Base-by-base conservation (phyloP, 2,113 vertebrate species). In the Prinia subflava region DNA sequence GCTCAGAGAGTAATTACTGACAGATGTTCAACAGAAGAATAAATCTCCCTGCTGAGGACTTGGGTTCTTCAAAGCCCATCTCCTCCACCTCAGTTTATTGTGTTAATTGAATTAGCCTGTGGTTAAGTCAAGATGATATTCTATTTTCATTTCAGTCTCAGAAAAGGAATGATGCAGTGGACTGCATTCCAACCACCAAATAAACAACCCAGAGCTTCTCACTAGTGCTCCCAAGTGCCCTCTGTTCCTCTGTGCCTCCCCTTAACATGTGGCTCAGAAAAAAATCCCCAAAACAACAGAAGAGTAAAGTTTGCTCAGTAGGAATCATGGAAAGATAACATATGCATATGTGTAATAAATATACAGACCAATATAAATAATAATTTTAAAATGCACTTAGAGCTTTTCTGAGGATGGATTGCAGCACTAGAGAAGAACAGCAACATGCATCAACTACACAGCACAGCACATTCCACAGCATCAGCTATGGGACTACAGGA, bases 21-120 rank as follows among this genome's bases (percentile, higher is more conserved):
- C 74, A 76, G 27, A 53, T 27, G 42, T 35, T 77, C 59, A 62
- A 53, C 31, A 55, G 11, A 57, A 25, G 12, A 79, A 71, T 47
- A 53, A 31, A 65, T 14, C 49, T 79, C 65, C 79, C 41, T 69
- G 59, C 60, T 63, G 33, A 84, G 33, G 28, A 46, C 15, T 52
- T 13, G 30, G n/a, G 27, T 49, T 81, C 75, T 76, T 78, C 57
- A 76, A 44, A 79, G n/a, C 52, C 68, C 69, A 81, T 44, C 62
- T 78, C 52, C 57, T 79, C 53, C 44, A 76, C 74, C 73, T 81
- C 68, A 31, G 17, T 79, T 82, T 87, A 71, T 73, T 88, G 64
- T 83, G 39, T 67, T 90, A 88, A 93, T 49, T 87, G 65, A 81
- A 87, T 83, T 76, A 53, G 23, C 23, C 42, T 47, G 70, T 33